Evolutionary conservation across 2,113 vertebrate genomes (phyloP), one percentile per base, ranked within the genome.

Genomic region (Paramormyrops kingsleyae): DNA sequence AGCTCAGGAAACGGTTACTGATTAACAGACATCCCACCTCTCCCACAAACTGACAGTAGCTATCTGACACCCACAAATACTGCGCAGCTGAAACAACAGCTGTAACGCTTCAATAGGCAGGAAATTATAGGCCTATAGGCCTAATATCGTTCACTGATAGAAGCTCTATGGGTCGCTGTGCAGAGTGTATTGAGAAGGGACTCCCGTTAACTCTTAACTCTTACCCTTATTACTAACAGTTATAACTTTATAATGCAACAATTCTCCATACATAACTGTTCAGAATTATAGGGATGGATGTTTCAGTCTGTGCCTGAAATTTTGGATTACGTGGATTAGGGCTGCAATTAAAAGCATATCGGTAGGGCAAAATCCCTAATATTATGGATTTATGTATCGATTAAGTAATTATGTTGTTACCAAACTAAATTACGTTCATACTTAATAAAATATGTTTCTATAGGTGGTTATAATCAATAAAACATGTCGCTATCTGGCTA

Each of bases 1-100:
- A 92, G 90, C 91, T 90, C 88, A 90, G 42, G 84, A 70, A 87
- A 87, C 74, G 46, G 80, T 42, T 17, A 31, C 39, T 3, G 39
- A 74, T 77, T 77, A 10, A n/a, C 59, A 66, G 59, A 66, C 9
- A 12, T 66, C 62, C 62, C 62, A 27, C n/a, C 62, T 27, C 24
- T 27, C 59, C 24, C n/a, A 66, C n/a, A 12, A 27, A 66, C 27
- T 66, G 59, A 66, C 59, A 27, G 59, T 1, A 66, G 59, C n/a
- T 27, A 27, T 10, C n/a, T 12, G 59, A 66, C 59, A 66, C n/a
- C 59, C 59, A 53, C 52, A 53, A 5, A 53, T 53, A 19, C 13
- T 17, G 52, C 3, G 1, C 52, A 53, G 52, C 17, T 53, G 52
- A 53, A 53, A 53, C 17, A 5, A 53, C 17, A 52, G 49, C 50